A percentile compares a stretch with the other conserved stretches of the same genome.
These are phyloP conservation scores for Poeciliopsis infans DNA, from an alignment of 2,797 vertebrate species.

Conservation along the genomic window DNA sequence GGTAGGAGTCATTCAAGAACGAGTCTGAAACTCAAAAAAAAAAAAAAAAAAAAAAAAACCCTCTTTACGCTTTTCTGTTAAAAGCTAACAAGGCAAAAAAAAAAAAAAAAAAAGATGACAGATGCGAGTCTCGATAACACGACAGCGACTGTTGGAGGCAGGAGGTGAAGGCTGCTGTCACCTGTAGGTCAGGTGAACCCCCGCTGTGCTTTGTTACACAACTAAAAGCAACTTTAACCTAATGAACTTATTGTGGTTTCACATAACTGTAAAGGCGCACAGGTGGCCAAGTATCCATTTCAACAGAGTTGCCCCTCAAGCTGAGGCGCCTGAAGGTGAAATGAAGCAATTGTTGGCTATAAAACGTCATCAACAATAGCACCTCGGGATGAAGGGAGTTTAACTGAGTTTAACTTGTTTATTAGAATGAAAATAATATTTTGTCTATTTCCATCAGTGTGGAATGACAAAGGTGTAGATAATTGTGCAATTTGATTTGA, in stretches of 20 bases:
- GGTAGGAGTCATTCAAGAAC: conserved; percentile 49
- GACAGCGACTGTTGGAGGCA: not conserved
- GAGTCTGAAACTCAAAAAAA: not conserved
- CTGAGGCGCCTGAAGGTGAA: not conserved
- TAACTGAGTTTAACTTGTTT: not conserved
- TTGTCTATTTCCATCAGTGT: not conserved
- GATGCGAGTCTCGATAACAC: no score
- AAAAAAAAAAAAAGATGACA: not conserved
- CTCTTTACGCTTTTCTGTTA: no score
- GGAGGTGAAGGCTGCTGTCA: not conserved
- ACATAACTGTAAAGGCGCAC: not conserved
- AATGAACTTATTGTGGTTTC: not conserved
- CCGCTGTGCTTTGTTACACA: not conserved
- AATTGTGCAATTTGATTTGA: not conserved
- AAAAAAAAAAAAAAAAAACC: no score
- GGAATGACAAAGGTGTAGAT: not conserved
- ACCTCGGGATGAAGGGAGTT: not conserved
- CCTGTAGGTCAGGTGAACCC: not conserved
- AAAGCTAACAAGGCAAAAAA: not conserved
- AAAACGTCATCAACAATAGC: not conserved
- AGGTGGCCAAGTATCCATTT: not conserved
- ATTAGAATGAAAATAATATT: not conserved
- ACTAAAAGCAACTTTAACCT: not conserved
- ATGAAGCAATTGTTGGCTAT: not conserved
- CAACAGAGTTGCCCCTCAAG: not conserved